phyloP scores from a whole-genome alignment of 1,140 invertebrate genomes.

The Magallana ariakensis region DNA sequence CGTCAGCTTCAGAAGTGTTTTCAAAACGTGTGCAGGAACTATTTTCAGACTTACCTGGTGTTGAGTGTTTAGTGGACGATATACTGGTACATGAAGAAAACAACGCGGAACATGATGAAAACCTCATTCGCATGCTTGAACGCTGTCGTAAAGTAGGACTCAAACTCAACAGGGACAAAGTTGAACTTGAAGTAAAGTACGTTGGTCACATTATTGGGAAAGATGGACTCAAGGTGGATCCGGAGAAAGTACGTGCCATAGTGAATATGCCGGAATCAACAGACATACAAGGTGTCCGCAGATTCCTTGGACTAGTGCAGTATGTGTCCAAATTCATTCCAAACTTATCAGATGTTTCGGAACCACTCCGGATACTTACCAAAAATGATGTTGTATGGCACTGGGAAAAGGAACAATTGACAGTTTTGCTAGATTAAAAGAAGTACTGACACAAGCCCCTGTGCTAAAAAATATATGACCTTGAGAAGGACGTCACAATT shows the following conservation, averaged over 20 bases:
- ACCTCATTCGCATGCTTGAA: no score
- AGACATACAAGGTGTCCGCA: constrained; percentile 48
- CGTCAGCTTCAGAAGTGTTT: no score
- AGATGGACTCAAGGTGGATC: no score
- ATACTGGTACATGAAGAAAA: constrained; percentile 45
- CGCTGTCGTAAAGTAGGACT: constrained; percentile 15
- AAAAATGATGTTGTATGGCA: constrained; percentile 51
- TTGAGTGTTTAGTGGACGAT: no score
- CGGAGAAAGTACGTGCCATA: no score
- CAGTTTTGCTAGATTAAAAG: background rate
- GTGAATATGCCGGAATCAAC: no score
- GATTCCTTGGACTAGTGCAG: constrained; percentile 47
- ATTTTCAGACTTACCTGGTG: no score
- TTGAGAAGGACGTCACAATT: background rate
- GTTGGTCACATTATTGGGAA: constrained; percentile 29
- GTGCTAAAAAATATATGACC: background rate
- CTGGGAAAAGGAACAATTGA: constrained; percentile 50
- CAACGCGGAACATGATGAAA: no score
- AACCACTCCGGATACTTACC: constrained; percentile 36
- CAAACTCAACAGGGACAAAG: constrained; percentile 24
- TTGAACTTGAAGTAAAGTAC: constrained; percentile 30
- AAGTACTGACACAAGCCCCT: background rate
- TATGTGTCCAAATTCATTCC: constrained; percentile 47
- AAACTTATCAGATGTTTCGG: constrained; percentile 25
- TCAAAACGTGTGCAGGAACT: no score